These are phyloP conservation scores for Macrosteles quadrilineatus DNA, from an alignment of 1,140 invertebrate genomes.

Conservation along the genomic window DNA sequence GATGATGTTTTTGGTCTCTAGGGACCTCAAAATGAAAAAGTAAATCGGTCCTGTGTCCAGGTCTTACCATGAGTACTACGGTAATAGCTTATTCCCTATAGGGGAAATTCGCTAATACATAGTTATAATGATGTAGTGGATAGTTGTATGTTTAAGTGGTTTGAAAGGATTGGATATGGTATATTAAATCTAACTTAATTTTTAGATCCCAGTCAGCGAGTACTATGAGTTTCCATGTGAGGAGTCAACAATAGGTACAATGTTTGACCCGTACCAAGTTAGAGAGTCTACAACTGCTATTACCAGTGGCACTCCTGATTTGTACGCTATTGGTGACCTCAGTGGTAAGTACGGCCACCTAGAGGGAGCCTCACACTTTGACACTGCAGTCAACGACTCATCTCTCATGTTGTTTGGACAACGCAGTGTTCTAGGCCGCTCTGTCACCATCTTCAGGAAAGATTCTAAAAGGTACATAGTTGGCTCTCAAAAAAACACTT, in stretches of 20 bases:
- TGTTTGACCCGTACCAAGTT: conserved; percentile 71
- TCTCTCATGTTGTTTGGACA: conserved; percentile 83
- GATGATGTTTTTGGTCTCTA: too few relatives aligned
- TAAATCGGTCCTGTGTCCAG: too few relatives aligned
- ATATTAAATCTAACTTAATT: too few relatives aligned
- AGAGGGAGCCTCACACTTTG: conserved; percentile 54
- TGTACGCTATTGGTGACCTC: conserved; percentile 87
- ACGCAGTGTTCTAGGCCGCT: conserved; percentile 80
- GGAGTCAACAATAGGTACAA: conserved; percentile 72
- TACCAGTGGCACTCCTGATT: conserved; percentile 71
- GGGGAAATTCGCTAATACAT: too few relatives aligned
- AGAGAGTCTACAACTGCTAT: neutral
- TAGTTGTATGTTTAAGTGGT: too few relatives aligned
- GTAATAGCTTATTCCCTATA: too few relatives aligned
- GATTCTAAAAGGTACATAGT: conserved; percentile 57
- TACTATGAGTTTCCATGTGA: conserved; percentile 89
- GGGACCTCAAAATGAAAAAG: too few relatives aligned
- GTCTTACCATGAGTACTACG: too few relatives aligned
- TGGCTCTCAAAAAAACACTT: neutral
- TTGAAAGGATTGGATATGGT: too few relatives aligned
- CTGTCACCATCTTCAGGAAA: conserved; percentile 82
- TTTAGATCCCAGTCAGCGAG: conserved; percentile 72
- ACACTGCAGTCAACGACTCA: conserved; percentile 73
- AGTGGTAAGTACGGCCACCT: conserved; percentile 86
- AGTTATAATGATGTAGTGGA: too few relatives aligned